phyloP scores from a whole-genome alignment of 2,113 vertebrate species.

The Fregata magnificens region DNA sequence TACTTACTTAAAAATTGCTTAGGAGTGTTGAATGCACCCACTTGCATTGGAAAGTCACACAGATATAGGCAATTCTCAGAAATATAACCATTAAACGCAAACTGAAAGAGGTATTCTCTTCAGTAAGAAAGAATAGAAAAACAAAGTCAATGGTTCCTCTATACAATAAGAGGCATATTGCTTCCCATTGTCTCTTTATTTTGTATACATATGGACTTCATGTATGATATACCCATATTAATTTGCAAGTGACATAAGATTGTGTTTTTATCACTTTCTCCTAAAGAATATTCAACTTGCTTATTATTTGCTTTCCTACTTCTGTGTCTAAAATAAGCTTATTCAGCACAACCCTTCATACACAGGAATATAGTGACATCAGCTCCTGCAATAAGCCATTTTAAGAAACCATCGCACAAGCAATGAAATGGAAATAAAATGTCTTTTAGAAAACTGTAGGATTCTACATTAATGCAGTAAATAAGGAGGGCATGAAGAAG shows the following conservation, averaged over 20 bases:
- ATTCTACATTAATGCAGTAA: background rate
- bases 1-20: background rate
- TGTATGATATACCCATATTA: background rate
- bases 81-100: background rate
- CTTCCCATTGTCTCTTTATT: background rate
- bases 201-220: background rate
- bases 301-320: background rate
- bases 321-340: background rate
- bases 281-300: background rate
- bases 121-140: background rate
- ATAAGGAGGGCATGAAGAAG: background rate
- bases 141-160: background rate
- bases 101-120: background rate
- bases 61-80: background rate
- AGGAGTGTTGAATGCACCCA: background rate
- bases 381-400: background rate
- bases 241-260: background rate
- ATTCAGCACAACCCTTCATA: background rate
- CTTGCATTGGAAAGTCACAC: background rate
- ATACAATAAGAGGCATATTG: rapidly evolving
- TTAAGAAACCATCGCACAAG: background rate
- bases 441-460: background rate
- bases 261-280: background rate
- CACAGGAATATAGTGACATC: background rate
- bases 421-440: background rate